Evolutionary conservation across 1,140 invertebrate genomes (phyloP), one percentile per base, ranked within the genome.

Genomic region (Drosophila littoralis): DNA sequence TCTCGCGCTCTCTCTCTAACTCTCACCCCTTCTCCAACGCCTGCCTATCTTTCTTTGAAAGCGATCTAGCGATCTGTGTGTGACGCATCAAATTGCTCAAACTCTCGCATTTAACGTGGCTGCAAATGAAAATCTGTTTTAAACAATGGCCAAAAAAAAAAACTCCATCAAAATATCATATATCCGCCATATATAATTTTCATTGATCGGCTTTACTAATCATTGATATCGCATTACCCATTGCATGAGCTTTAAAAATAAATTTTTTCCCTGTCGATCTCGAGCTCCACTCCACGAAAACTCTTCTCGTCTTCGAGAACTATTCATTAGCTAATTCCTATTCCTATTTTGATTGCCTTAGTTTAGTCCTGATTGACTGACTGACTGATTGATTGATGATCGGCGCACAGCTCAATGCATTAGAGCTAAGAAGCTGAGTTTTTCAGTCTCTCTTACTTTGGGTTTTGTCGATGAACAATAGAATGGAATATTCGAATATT

Each of bases 41-140:
- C 2, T 17, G 1, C 7, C 45, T 8, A 43, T 13, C n/a, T 17
- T 2, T 35, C 22, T 35, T 3, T 10, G 10, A 1, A 22, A 22
- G 22, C 38, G n/a, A 38, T 52, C 59, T 50, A 12, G 43, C 42
- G 43, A 66, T 57, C 52, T 42, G 33, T 54, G 52, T 40, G 42
- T 66, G 51, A 66, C 64, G 35, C 64, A 66, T 57, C 36, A 32
- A 66, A 66, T 36, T 69, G 28, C 46, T 60, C 10, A 45, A 42
- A 35, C 33, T 65, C 40, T 54, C 10, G 2, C 51, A 54, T 48
- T 15, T 36, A 60, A 57, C 52, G 17, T 15, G 1, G 12, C 7
- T 15, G 38, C 22, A 52, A 71, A 71, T 71, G 51, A 36, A 64
- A 71, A 71, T 64, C 59, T 64, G 59, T 71, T 71, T 63, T 40